Conservation (phyloP, 2,888 invertebrate genomes). For the Eupithecia subumbrata region DNA sequence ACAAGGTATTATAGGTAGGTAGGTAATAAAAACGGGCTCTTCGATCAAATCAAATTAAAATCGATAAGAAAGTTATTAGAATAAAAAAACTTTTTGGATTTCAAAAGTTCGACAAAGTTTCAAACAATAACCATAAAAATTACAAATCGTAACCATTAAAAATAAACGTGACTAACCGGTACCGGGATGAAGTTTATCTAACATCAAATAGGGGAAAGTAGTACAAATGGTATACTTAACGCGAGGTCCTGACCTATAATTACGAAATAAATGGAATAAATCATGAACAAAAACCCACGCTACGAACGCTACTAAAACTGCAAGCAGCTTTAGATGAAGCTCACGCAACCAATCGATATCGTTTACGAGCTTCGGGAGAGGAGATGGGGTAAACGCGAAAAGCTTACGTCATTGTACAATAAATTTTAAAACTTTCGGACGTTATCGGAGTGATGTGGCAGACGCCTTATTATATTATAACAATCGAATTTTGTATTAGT, state of each 20-base stretch:
- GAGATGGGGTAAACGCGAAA: constrained; percentile 14
- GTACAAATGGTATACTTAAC: neutral
- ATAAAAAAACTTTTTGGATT: neutral
- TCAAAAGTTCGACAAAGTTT: neutral
- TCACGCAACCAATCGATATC: constrained; percentile 24
- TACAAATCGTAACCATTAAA: no score
- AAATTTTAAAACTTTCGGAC: neutral
- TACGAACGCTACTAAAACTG: neutral
- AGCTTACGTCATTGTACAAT: constrained; percentile 13
- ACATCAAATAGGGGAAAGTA: neutral
- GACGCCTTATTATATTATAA: neutral
- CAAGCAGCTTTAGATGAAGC: constrained; percentile 1
- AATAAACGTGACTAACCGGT: neutral
- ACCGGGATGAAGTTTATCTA: neutral
- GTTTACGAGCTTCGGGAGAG: constrained; percentile 21
- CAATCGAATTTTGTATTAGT: neutral
- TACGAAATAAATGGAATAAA: neutral
- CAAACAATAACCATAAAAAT: neutral
- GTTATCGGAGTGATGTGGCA: neutral
- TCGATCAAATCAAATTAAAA: neutral
- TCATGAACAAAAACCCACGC: neutral
- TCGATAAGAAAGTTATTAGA: neutral
- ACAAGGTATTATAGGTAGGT: neutral
- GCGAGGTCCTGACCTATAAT: neutral
- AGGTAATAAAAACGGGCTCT: neutral